phyloP scores from a whole-genome alignment of 2,888 invertebrate species.

The Aporophyla lueneburgensis region DNA sequence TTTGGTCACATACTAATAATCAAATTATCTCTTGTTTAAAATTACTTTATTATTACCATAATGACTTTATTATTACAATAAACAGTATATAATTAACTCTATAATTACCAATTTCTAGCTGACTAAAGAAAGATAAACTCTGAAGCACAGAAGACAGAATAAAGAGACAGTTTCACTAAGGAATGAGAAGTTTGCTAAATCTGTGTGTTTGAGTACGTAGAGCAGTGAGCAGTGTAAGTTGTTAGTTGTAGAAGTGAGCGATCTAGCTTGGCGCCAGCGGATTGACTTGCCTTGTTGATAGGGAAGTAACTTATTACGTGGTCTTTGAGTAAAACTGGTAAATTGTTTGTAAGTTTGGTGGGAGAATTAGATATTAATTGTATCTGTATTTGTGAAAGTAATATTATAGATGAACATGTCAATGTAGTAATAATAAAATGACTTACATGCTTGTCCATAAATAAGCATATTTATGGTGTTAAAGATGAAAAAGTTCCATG shows the following conservation, averaged over 20 bases:
- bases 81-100: neutral
- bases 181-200: constrained; percentile 50
- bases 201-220: constrained; percentile 52
- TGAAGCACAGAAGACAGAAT: constrained; percentile 24
- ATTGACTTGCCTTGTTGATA: constrained; percentile 60
- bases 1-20: neutral
- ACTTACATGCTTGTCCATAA: neutral
- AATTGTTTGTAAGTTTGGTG: neutral
- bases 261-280: constrained; percentile 45
- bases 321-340: constrained; percentile 2
- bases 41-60: neutral
- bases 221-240: constrained; percentile 45
- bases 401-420: neutral
- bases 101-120: neutral
- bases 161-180: constrained; percentile 50
- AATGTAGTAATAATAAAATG: neutral
- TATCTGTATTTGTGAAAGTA: neutral
- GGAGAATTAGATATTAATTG: neutral
- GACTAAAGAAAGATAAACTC: constrained; percentile 6
- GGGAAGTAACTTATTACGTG: constrained; percentile 44
- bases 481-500: neutral
- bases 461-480: neutral
- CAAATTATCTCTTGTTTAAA: neutral
- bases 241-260: constrained; percentile 56
- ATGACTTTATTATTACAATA: neutral